Percentiles rank a stretch among this genome's conserved stretches.
phyloP scores from a whole-genome alignment of 2,113 vertebrate genomes.

The Myrmecobius fasciatus region DNA sequence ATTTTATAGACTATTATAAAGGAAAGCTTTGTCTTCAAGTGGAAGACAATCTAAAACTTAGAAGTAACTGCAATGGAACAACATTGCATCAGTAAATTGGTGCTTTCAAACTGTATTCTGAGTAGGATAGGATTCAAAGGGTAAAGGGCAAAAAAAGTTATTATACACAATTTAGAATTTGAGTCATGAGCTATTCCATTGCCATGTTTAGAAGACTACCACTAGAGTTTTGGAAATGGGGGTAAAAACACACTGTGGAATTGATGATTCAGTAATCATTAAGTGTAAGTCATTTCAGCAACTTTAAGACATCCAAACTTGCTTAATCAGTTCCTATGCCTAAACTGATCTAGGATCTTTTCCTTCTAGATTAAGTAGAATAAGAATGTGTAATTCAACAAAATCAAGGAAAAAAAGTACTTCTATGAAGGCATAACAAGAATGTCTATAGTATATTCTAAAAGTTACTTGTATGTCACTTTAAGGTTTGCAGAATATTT shows the following conservation, averaged over 20 bases:
- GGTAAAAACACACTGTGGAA: neutral
- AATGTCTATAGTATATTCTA: neutral
- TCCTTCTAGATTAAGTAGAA: neutral
- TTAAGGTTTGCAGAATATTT: neutral
- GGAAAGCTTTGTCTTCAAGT: slow-evolving; percentile 62
- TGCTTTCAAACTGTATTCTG: neutral
- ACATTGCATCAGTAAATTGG: slow-evolving; percentile 9
- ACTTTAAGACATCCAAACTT: neutral
- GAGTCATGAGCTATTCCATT: neutral
- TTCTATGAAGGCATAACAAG: neutral
- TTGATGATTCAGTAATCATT: neutral
- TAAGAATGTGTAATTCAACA: neutral
- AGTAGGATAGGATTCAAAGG: neutral
- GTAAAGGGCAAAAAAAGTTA: neutral
- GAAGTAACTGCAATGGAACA: slow-evolving; percentile 4
- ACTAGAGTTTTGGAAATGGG: neutral
- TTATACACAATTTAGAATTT: neutral
- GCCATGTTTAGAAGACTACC: neutral
- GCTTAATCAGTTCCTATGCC: neutral
- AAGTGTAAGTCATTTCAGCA: neutral
- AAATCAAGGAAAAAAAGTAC: neutral
- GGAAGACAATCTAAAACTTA: slow-evolving; percentile 36
- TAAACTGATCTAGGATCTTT: neutral
- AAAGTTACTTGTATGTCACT: neutral
- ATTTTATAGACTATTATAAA: slow-evolving; percentile 36